Percentiles rank a stretch among this genome's conserved stretches.
These are phyloP conservation scores for Melolontha melolontha DNA, from an alignment of 2,888 invertebrate species.

Conservation along the genomic window DNA sequence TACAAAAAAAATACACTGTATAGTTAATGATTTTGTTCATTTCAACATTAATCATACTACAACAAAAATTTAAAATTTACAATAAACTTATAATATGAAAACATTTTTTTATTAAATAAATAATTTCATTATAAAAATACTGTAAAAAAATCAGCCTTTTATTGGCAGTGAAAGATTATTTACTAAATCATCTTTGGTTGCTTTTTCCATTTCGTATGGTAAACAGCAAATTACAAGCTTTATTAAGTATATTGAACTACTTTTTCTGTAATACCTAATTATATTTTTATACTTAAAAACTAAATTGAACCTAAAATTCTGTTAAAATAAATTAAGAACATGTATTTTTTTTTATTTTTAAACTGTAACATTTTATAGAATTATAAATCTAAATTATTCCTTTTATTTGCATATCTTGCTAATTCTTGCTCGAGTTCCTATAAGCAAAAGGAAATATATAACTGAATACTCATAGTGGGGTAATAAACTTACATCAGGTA, in stretches of 20 bases:
- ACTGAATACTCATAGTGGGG: constrained; percentile 7
- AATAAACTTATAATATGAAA: too few relatives aligned
- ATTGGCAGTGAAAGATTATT: constrained; percentile 43
- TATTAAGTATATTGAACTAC: background rate
- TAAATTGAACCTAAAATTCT: background rate
- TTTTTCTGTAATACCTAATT: constrained; percentile 3
- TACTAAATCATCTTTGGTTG: constrained; percentile 39
- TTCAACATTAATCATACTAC: too few relatives aligned
- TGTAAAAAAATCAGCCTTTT: constrained; percentile 43
- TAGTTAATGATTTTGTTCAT: too few relatives aligned
- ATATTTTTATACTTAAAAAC: constrained; percentile 15
- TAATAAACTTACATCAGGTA: constrained; percentile 65
- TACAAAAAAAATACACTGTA: too few relatives aligned
- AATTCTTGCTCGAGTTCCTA: constrained; percentile 48
- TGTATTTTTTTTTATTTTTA: background rate
- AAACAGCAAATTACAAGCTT: constrained; percentile 13
- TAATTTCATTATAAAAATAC: constrained; percentile 36
- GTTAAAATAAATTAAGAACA: background rate
- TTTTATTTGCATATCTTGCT: constrained; percentile 44
- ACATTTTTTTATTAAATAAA: constrained; percentile 12
- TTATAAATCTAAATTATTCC: background rate
- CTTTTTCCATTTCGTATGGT: constrained; percentile 24
- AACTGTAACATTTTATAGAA: background rate
- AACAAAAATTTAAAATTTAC: too few relatives aligned
- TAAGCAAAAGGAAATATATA: constrained; percentile 33